A percentile compares a stretch with the other conserved stretches of the same genome.
phyloP scores from a whole-genome alignment of 1,140 invertebrate genomes.

The Pararge aegeria region DNA sequence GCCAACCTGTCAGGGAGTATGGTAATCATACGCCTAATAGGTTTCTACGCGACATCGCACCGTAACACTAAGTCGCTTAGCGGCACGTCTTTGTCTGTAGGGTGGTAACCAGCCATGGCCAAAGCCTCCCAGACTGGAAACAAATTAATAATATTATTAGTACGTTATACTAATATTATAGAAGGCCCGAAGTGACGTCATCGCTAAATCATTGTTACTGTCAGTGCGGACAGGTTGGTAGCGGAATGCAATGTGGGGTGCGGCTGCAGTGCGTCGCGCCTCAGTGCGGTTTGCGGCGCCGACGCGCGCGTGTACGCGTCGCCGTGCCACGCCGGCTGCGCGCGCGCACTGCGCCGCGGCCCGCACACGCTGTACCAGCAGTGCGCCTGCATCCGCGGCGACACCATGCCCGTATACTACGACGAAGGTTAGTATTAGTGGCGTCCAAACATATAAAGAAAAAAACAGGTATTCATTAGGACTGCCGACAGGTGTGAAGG shows the following conservation, averaged over 20 bases:
- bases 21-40: too few relatives aligned
- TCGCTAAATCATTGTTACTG: background rate
- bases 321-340: constrained; percentile 91
- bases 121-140: too few relatives aligned
- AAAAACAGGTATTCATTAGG: too few relatives aligned
- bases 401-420: constrained; percentile 32
- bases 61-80: too few relatives aligned
- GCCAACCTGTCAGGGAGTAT: too few relatives aligned
- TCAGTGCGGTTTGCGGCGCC: constrained; percentile 87
- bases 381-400: constrained; percentile 77
- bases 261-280: constrained; percentile 80
- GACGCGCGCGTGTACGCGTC: constrained; percentile 91
- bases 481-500: too few relatives aligned
- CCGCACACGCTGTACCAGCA: constrained; percentile 76
- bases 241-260: constrained; percentile 84
- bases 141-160: background rate
- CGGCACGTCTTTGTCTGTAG: too few relatives aligned
- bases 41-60: too few relatives aligned
- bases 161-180: background rate
- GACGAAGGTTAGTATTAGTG: constrained; percentile 30
- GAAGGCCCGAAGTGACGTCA: background rate
- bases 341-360: constrained; percentile 58
- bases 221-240: constrained; percentile 52
- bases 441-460: background rate
- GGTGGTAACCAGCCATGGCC: too few relatives aligned